phyloP scores from a whole-genome alignment of 2,888 invertebrate species.

The Lepeophtheirus nordmannii region DNA sequence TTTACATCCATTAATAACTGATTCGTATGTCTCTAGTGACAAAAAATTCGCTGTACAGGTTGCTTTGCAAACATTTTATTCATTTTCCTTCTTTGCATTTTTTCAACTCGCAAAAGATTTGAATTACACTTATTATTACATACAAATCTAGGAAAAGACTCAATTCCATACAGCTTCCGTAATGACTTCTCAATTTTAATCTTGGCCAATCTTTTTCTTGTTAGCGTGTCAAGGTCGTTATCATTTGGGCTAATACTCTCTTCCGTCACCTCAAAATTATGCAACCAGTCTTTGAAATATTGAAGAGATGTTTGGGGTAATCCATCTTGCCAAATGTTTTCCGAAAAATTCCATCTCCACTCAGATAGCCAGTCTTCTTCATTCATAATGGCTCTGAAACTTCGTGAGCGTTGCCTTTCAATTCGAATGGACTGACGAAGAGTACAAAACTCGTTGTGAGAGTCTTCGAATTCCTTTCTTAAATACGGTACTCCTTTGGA shows the following conservation, averaged over 20 bases:
- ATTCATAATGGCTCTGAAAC: background rate
- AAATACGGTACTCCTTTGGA: background rate
- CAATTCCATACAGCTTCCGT: no score
- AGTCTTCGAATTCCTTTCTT: background rate
- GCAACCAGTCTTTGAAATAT: background rate
- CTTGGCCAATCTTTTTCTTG: no score
- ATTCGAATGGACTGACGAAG: background rate
- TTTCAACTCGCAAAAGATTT: no score
- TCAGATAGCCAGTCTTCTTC: conserved; percentile 5
- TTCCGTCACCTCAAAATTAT: background rate
- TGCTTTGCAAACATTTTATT: background rate
- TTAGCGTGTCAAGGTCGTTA: no score
- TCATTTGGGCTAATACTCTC: no score
- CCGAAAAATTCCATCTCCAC: background rate
- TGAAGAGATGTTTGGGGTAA: background rate
- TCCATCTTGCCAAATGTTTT: background rate
- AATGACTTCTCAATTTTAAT: no score
- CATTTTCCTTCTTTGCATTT: conserved; percentile 3
- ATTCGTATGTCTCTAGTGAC: background rate
- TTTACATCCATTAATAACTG: no score
- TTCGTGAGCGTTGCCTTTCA: background rate
- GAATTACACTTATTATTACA: no score
- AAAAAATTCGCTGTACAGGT: background rate
- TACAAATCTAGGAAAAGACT: no score
- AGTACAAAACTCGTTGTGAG: background rate